Evolutionary conservation across 2,113 vertebrate genomes (phyloP), one percentile per base, ranked within the genome.

Genomic region (Coryphaenoides rupestris): DNA sequence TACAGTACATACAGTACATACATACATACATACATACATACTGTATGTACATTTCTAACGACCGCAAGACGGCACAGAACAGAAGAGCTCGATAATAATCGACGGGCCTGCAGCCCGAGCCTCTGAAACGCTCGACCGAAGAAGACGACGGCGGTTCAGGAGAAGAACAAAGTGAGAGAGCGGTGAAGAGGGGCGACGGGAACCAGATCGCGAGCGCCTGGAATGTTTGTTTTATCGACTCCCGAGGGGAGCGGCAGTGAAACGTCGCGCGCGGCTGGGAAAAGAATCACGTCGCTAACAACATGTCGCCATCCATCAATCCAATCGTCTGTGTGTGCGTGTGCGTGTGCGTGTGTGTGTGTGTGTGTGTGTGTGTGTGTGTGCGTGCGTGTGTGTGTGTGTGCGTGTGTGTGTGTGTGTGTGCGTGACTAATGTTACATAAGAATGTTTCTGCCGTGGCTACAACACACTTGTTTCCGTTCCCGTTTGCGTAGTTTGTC

Each of bases 391-490:
- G 53, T 55, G 53, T 55, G 50, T 53, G 50, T 53, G 13, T 53
- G 50, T 53, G 50, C n/a, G 50, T 7, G 50, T 19, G 50, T 53
- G 50, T 53, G 50, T 53, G 50, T 53, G 50, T 53, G 50, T 4
- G n/a, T 4, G 50, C n/a, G n/a, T 53, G 5, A 4, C n/a, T 16
- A 45, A 5, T 5, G 40, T 45, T 45, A 13, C 40, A 45, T 45
- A 45, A 45, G 5, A 0, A n/a, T n/a, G 47, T 50, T 16, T 50
- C 47, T 50, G 47, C 15, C 15, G 3, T 16, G 9, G 6, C 3
- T 50, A 50, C 47, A 50, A n/a, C 15, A 50, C n/a, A 50, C 17
- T 50, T n/a, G 47, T 16, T 16, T 17, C 47, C 15, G 5, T 5
- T 49, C 15, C 47, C 47, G 10, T 1, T 33, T 33, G 28, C 28